Base-by-base conservation (phyloP, 2,888 invertebrate species). In the Allolobophora icterica region DNA sequence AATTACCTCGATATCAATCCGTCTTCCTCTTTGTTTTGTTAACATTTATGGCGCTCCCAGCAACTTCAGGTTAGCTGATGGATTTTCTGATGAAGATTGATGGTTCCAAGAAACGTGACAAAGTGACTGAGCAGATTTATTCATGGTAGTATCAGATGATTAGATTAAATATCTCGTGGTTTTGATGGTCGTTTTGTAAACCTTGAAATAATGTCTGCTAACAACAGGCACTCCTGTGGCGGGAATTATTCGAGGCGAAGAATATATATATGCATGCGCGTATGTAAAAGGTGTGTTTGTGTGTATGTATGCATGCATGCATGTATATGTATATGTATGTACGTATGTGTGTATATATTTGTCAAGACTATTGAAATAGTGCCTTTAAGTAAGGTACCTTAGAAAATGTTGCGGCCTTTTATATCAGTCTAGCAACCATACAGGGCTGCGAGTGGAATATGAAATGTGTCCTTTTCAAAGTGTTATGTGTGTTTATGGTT, bases 71-170 rank as follows among this genome's bases (percentile, higher is more conserved):
- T 71, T 30, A 8, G 71, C 30, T n/a, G 71, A 71, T 71, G 71
- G n/a, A 71, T 71, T 71, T 71, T n/a, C 71, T n/a, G n/a, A n/a
- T 71, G 71, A 71, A 71, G 71, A 71, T n/a, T n/a, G 71, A 71
- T 71, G 71, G 30, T n/a, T 71, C n/a, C 1, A n/a, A 71, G 71
- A 71, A 30, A 71, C 71, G 11, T 71, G 71, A 30, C 4, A 8
- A 71, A 71, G 71, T 71, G n/a, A 71, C 71, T 71, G 71, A 71
- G 11, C 71, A 71, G n/a, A 30, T 71, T 71, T 71, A 71, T 71
- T 30, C n/a, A 71, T 30, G n/a, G 13, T 13, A 13, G 11, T 71
- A 71, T 71, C n/a, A n/a, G 71, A 71, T 71, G 71, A 71, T 71
- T 71, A 71, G 71, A 71, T 52, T 52, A 52, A 71, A 71, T 71